These are phyloP conservation scores for Moxostoma hubbsi DNA, from an alignment of 2,797 vertebrate species.

Conservation along the genomic window DNA sequence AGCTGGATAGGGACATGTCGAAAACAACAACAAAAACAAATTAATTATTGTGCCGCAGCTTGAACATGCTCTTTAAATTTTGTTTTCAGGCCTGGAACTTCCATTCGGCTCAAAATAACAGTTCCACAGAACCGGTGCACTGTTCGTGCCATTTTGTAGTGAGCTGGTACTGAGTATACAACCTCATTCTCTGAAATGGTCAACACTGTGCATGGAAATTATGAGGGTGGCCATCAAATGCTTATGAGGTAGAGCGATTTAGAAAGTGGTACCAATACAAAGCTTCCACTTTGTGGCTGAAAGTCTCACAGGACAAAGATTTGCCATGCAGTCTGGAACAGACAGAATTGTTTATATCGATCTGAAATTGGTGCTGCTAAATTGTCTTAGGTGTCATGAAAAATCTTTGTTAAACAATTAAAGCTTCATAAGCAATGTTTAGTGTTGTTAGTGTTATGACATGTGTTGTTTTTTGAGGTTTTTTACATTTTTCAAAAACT, in stretches of 20 bases:
- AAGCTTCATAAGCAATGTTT: not conserved
- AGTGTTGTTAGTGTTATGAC: not conserved
- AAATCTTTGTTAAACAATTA: not conserved
- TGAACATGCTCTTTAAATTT: constrained; percentile 1
- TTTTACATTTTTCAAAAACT: not conserved
- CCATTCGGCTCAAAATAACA: constrained; percentile 14
- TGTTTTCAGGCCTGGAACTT: not conserved
- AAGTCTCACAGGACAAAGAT: constrained; percentile 14
- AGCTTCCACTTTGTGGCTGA: not conserved
- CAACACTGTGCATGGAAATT: not conserved
- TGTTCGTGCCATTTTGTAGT: constrained; percentile 21
- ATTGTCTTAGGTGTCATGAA: not conserved
- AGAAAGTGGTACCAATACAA: not conserved
- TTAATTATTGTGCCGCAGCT: constrained; percentile 7
- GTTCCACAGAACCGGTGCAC: not conserved
- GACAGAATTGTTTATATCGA: constrained; percentile 29
- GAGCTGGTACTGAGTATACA: constrained; percentile 9
- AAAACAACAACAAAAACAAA: constrained; percentile 30
- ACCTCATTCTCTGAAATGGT: constrained; percentile 35
- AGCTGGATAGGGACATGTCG: constrained; percentile 5
- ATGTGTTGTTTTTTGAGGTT: too few species aligned
- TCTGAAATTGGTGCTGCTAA: not conserved
- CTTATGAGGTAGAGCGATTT: not conserved
- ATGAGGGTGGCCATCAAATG: not conserved
- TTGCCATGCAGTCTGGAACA: constrained; percentile 25